A percentile compares a stretch with the other conserved stretches of the same genome.
Evolutionary conservation across 2,888 invertebrate genomes (phyloP).

Genomic region (Cheilosia vernalis): DNA sequence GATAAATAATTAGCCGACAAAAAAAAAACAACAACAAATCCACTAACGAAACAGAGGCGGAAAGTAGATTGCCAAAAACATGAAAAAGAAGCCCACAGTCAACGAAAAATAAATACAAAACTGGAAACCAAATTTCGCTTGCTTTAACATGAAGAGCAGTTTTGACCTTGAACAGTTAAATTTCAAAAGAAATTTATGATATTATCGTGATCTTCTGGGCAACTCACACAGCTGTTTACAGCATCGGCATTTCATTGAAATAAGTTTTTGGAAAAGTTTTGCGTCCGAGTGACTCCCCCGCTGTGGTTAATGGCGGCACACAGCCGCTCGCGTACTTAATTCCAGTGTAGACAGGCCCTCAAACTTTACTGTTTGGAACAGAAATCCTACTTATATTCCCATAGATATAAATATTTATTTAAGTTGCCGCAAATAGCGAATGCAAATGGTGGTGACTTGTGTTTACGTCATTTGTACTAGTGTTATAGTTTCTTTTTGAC

Average conservation of each 20-base stretch:
- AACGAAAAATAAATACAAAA: conserved; percentile 26
- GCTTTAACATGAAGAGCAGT: conserved; percentile 14
- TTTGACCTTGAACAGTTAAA: conserved; percentile 40
- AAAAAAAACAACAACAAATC: background rate
- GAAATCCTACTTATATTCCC: conserved; percentile 30
- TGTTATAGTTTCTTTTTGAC: conserved; percentile 26
- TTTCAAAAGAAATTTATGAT: conserved; percentile 26
- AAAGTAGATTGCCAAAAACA: conserved; percentile 46
- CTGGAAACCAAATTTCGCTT: conserved; percentile 10
- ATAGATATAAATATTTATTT: conserved; percentile 54
- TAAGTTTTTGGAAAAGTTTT: conserved; percentile 2
- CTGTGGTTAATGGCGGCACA: background rate
- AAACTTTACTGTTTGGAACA: conserved; percentile 58
- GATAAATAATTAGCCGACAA: conserved; percentile 49
- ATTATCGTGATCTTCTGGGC: background rate
- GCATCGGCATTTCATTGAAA: conserved; percentile 25
- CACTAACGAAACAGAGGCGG: background rate
- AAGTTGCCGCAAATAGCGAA: conserved; percentile 48
- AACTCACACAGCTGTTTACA: conserved; percentile 3
- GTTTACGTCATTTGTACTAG: conserved; percentile 54
- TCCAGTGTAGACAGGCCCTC: conserved; percentile 57
- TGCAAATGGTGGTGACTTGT: conserved; percentile 40
- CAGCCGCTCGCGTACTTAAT: conserved; percentile 12
- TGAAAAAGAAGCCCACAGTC: conserved; percentile 32
- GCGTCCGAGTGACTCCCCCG: background rate